Base-by-base conservation (phyloP, 2,888 invertebrate species). In the Anoplius nigerrimus region DNA sequence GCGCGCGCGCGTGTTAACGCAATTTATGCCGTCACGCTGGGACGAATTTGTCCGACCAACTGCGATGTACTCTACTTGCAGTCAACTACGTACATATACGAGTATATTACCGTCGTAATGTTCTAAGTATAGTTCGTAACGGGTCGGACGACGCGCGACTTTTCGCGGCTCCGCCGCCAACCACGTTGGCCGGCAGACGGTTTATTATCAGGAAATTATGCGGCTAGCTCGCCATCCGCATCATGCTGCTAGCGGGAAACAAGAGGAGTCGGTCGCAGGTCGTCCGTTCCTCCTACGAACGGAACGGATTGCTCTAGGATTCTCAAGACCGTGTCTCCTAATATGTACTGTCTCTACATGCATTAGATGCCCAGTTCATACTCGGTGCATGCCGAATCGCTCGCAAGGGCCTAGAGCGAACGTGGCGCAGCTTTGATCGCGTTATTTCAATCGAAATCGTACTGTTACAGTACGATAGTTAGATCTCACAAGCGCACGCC, bases 341-440 rank as follows among this genome's bases (percentile, higher is more conserved):
- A 62, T 20, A n/a, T n/a, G n/a, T n/a, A 46, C 56, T 54, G 34
- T 15, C 16, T 46, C 6, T 73, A 62, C 79, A 72, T 78, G 78
- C 77, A 66, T 34, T 66, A 72, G 6, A 34, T 78, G 71, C 66
- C 34, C 62, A 71, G 64, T 64, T 53, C 52, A 68, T 65, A 64
- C 34, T 21, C 51, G 56, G 55, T 70, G 60, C 71, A 68, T 75
- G 64, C 78, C n/a, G 43, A 65, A 60, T 54, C 48, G n/a, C 11
- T 57, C 48, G 46, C 59, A 53, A 64, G 64, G 66, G 55, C 63
- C 52, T 58, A 48, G 59, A 62, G 46, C 46, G 2, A 48, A 18
- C 21, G 42, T 42, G 6, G 20, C 24, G 20, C 52, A 11, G n/a
- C 15, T 54, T 54, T 11, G 24, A 2, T 45, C 27, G 46, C 46